Conservation (phyloP, 2,113 vertebrate species). For the Lamprotornis superbus region DNA sequence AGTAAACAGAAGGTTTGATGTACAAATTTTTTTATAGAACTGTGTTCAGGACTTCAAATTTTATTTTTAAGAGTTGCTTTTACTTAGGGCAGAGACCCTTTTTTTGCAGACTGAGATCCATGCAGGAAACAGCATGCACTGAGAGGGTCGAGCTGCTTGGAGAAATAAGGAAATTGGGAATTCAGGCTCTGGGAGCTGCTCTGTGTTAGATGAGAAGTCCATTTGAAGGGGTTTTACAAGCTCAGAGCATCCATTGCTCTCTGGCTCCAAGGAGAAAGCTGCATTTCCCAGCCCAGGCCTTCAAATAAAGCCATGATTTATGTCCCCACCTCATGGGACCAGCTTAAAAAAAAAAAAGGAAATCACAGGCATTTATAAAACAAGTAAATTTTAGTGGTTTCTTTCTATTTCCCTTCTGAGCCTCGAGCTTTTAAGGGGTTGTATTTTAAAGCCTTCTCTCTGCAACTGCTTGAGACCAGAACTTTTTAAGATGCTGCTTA, state of each 20-base stretch:
- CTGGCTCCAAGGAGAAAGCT: neutral
- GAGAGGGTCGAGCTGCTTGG: neutral
- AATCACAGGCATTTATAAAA: neutral
- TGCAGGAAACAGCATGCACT: neutral
- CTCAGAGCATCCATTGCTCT: neutral
- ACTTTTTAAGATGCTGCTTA: neutral
- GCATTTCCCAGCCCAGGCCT: neutral
- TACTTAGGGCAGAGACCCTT: neutral
- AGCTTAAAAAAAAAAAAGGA: neutral
- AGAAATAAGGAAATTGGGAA: neutral
- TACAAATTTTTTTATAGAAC: neutral
- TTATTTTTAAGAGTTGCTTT: slow-evolving; percentile 54
- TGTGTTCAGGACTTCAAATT: slow-evolving; percentile 32
- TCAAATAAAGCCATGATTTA: slow-evolving; percentile 21
- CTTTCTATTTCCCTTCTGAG: neutral
- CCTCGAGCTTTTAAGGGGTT: neutral
- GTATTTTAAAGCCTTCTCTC: neutral
- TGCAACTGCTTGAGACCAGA: neutral
- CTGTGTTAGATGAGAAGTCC: neutral
- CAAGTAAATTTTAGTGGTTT: slow-evolving; percentile 7
- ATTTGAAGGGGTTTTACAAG: neutral
- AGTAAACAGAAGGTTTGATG: neutral
- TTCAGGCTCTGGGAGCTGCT: neutral
- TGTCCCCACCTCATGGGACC: neutral
- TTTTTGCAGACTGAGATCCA: neutral